A percentile compares a stretch with the other conserved stretches of the same genome.
Conservation (phyloP, 2,797 vertebrate species). For the Onychomys leucogaster region DNA sequence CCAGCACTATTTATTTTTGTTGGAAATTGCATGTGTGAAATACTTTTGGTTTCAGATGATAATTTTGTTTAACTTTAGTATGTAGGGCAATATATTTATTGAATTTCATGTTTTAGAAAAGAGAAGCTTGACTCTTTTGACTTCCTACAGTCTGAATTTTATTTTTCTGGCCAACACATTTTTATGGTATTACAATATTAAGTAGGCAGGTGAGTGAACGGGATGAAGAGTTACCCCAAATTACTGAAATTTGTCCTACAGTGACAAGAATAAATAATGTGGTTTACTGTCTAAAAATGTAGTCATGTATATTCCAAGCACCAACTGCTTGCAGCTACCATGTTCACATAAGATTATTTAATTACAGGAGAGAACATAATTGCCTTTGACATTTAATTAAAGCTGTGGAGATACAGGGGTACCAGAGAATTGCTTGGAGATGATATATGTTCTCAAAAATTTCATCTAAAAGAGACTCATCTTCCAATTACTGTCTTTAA, state of each 20-base stretch:
- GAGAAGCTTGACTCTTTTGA: constrained; percentile 15
- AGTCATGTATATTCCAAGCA: constrained; percentile 60
- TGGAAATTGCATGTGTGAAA: constrained; percentile 47
- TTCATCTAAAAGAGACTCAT: constrained; percentile 76
- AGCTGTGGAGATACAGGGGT: constrained; percentile 75
- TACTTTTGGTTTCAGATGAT: constrained; percentile 16
- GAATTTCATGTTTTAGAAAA: constrained; percentile 63
- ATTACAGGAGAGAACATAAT: constrained; percentile 76
- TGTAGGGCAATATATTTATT: neutral
- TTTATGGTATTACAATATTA: constrained; percentile 51
- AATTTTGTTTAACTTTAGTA: constrained; percentile 34
- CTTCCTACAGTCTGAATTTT: neutral
- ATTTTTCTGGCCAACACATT: constrained; percentile 35
- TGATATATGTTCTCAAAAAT: constrained; percentile 70
- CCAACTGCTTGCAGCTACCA: constrained; percentile 60
- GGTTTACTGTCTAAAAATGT: constrained; percentile 54
- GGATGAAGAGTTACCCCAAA: constrained; percentile 38
- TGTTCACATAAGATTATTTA: constrained; percentile 74
- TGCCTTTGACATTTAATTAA: constrained; percentile 86
- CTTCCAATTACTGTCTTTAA: constrained; percentile 84
- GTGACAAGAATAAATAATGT: constrained; percentile 8
- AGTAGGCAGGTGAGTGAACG: constrained; percentile 25
- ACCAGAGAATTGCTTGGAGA: constrained; percentile 76
- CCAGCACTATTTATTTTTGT: constrained; percentile 74
- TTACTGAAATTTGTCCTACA: constrained; percentile 19